Conservation (phyloP, 1,140 invertebrate species). For the Apis mellifera region Amel_HAv3.1 CM009935.2:5838501-5839000, state of each 20-base stretch:
- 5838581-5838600: constrained; percentile 64
- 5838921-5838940: constrained; percentile 72
- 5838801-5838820: constrained; percentile 74
- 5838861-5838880: constrained; percentile 68
- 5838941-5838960: constrained; percentile 75
- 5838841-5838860: constrained; percentile 68
- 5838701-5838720: constrained; percentile 74
- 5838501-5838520: background rate
- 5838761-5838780: constrained; percentile 70
- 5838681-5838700: constrained; percentile 65
- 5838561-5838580: background rate
- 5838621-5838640: constrained; percentile 66
- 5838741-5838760: constrained; percentile 77
- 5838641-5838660: constrained; percentile 68
- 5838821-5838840: constrained; percentile 69
- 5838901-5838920: constrained; percentile 73
- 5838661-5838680: constrained; percentile 63
- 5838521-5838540: background rate
- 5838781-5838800: constrained; percentile 71
- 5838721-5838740: constrained; percentile 72
- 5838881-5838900: constrained; percentile 68
- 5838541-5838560: background rate
- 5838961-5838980: constrained; percentile 72
- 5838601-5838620: constrained; percentile 63
- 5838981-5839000: background rate